Base-by-base conservation (phyloP, 92 coral and sea anemone genomes). In the Ricordea florida region DNA sequence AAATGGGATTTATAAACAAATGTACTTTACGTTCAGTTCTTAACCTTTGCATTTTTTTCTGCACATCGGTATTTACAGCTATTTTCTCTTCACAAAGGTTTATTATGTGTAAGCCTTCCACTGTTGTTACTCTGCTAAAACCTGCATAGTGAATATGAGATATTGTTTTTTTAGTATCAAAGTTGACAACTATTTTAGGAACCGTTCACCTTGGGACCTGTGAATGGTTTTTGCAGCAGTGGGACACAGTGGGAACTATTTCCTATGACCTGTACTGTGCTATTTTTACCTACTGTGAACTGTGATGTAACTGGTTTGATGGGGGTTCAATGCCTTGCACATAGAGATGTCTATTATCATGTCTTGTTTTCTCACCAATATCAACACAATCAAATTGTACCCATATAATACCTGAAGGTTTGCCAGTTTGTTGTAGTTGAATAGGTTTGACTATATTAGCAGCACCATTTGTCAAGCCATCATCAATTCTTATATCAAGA, bases 61-160 rank as follows among this genome's bases (percentile, higher is more conserved):
- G 56, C 1, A 87, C 93, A 73, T 66, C 83, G 72, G 66, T 49
- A 71, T 81, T 77, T 31, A 83, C 79, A 56, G 92, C 45, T 65
- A 89, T 84, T 84, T 88, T 83, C 43, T 84, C 66, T 50, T 89
- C 80, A 79, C 93, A 78, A 2, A 84, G 87, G 38, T 84, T 76
- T 46, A 89, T 72, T 41, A 89, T 52, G 47, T 68, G 58, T 7
- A 89, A 49, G 14, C 90, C 90, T 42, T 85, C 85, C 23, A 89
- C 74, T 41, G 94, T 80, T 46, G 87, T 84, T 30, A 84, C 90
- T 66, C 90, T 62, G 41, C 90, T 89, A 51, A 89, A 60, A 10
- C 87, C 90, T 13, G 80, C 90, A 75, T 89, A 84, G 68, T 89
- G 93, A 58, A 79, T 84, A 37, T 89, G 94, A 66, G 87, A 81